Base-by-base conservation (phyloP, 2,797 vertebrate genomes). In the Pseudochaenichthys georgianus region DNA sequence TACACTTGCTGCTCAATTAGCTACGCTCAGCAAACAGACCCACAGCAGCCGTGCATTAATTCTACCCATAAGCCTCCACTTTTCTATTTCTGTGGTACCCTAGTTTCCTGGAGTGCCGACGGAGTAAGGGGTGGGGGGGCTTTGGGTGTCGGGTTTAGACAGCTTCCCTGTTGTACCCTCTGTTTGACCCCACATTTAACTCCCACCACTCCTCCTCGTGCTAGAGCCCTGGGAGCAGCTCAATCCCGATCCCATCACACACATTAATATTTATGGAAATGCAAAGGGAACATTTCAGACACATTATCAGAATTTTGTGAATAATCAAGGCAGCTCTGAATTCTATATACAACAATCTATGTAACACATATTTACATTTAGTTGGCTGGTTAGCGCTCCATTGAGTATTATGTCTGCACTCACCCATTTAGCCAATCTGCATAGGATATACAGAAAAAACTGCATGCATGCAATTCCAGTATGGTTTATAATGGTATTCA, bases 201-300 rank as follows among this genome's bases (percentile, higher is more conserved):
- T 87, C 69, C 78, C 75, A 84, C 80, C 81, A 66, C 76, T 74
- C 79, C 86, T 68, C 71, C 71, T 70, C 66, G n/a, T 54, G 62
- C 82, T 68, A 17, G 41, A 75, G 80, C 64, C 47, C 47, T 51
- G 79, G 72, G 77, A 81, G 28, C 52, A 8, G 73, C 83, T 64
- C 54, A 21, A 34, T 80, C 78, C 61, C 3, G 59, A 73, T 84
- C 80, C 73, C 81, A 83, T 78, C 78, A 70, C 75, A 73, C 75
- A 72, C 88, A 90, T 92, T 90, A 86, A 93, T 93, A 93, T 93
- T 92, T 71, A 93, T 91, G 75, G 72, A 55, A 76, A 88, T 82
- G 83, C 84, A 50, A 81, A 55, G 60, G 63, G 68, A 82, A 64
- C 73, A 78, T 85, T 86, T 83, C 59, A 81, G 72, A 71, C 78